Evolutionary conservation across 2,113 vertebrate species (phyloP).

Genomic region (Toxostoma redivivum): DNA sequence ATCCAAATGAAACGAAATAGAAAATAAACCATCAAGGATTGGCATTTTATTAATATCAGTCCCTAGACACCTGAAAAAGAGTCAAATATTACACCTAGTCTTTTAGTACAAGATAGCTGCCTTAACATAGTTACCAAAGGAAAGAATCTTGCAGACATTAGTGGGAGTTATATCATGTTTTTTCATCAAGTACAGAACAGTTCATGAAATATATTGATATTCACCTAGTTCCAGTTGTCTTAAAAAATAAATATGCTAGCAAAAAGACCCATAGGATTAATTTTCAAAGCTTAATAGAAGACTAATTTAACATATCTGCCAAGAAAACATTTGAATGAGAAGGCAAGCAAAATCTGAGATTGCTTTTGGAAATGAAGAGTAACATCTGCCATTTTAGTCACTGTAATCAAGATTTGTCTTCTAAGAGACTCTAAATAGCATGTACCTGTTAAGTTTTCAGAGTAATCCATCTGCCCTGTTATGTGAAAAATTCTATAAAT

Average conservation of each 20-base stretch:
- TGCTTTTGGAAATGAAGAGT: not conserved
- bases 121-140: not conserved
- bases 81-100: not conserved
- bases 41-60: not conserved
- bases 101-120: not conserved
- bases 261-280: not conserved
- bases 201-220: not conserved
- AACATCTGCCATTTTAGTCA: conserved; percentile 11
- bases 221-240: not conserved
- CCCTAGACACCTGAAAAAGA: not conserved
- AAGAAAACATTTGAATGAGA: not conserved
- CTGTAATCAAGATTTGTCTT: not conserved
- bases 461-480: not conserved
- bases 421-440: not conserved
- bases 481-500: not conserved
- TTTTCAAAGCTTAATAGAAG: not conserved
- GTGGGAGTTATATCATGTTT: not conserved
- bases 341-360: not conserved
- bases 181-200: not conserved
- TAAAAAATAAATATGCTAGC: not conserved
- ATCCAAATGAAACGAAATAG: not conserved
- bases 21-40: not conserved
- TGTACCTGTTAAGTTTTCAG: not conserved
- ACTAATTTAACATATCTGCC: not conserved
- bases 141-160: not conserved